These are phyloP conservation scores for Chymomyza procnemis DNA, from an alignment of 2,888 invertebrate genomes.

Conservation along the genomic window DNA sequence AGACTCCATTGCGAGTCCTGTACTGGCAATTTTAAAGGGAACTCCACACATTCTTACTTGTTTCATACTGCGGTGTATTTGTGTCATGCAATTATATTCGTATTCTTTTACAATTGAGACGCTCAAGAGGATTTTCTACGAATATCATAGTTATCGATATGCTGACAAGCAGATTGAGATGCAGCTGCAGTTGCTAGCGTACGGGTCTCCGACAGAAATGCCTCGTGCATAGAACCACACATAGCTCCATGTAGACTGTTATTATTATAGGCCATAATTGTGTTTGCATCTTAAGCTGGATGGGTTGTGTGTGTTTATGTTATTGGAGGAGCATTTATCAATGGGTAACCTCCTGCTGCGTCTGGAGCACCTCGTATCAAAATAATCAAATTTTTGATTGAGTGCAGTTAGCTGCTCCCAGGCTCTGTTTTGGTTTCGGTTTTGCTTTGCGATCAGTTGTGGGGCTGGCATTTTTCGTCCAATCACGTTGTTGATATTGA, in stretches of 20 bases:
- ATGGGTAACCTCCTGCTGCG: constrained; percentile 39
- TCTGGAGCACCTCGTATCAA: constrained; percentile 69
- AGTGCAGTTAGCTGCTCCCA: constrained; percentile 64
- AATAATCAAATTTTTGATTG: constrained; percentile 73
- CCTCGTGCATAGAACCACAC: neutral
- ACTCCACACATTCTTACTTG: neutral
- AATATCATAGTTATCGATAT: constrained; percentile 67
- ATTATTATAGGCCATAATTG: constrained; percentile 57
- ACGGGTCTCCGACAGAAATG: neutral
- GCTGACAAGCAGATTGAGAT: constrained; percentile 71
- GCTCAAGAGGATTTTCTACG: constrained; percentile 67
- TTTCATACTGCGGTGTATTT: constrained; percentile 41
- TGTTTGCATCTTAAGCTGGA: constrained; percentile 12
- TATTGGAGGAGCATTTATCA: constrained; percentile 47
- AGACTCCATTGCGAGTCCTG: neutral
- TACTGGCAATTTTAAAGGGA: neutral
- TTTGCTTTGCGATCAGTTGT: constrained; percentile 18
- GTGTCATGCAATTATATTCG: constrained; percentile 71
- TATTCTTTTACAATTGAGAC: constrained; percentile 71
- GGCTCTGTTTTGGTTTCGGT: constrained; percentile 11
- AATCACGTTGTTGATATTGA: constrained; percentile 76
- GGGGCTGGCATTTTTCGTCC: constrained; percentile 53
- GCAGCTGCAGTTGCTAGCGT: constrained; percentile 51
- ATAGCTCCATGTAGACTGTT: constrained; percentile 31
- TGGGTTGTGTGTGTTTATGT: constrained; percentile 24